These are phyloP conservation scores for Petrocephalus sullivani DNA, from an alignment of 2,797 vertebrate species.

Conservation along the genomic window DNA sequence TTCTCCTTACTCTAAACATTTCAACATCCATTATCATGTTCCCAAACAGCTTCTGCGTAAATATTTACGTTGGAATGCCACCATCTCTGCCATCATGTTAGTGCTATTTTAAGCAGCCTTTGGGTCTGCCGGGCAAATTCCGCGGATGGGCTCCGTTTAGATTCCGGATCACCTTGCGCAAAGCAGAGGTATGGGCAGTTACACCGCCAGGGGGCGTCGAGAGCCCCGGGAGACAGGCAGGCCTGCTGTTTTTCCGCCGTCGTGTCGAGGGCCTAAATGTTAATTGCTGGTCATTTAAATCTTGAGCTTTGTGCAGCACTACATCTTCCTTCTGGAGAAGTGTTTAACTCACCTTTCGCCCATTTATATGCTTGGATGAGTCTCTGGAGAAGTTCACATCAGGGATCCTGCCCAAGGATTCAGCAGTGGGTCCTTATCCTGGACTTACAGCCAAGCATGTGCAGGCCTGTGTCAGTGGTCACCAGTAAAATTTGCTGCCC, in stretches of 20 bases:
- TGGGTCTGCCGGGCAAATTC: not conserved
- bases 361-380: not conserved
- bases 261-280: too few species aligned
- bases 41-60: conserved; percentile 49
- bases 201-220: not conserved
- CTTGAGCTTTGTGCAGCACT: not conserved
- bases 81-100: conserved; percentile 34
- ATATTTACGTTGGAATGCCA: conserved; percentile 53
- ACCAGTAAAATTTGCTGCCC: not conserved
- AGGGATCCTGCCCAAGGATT: not conserved
- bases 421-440: not conserved
- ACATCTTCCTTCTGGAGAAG: not conserved
- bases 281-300: not conserved
- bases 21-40: conserved; percentile 17
- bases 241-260: not conserved
- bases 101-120: conserved; percentile 22
- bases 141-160: not conserved
- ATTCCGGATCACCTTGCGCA: not conserved
- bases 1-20: conserved; percentile 5
- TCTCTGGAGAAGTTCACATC: not conserved
- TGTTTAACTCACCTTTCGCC: conserved; percentile 1
- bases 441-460: not conserved
- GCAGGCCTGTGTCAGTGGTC: not conserved
- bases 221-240: not conserved
- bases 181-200: not conserved